Conservation (phyloP, 2,797 vertebrate species). For the Erpetoichthys calabaricus region DNA sequence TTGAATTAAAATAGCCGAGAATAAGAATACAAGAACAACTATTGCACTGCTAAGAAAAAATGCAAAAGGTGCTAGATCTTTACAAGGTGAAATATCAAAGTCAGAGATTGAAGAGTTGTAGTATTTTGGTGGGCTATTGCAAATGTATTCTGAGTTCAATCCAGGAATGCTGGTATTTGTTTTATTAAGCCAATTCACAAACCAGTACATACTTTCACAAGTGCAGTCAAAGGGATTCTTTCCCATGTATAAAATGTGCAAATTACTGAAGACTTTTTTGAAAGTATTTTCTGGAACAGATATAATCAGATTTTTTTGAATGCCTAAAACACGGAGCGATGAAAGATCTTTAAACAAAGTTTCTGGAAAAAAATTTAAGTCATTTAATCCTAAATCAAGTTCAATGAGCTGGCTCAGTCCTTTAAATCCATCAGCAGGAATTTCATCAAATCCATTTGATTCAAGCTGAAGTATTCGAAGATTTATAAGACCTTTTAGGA, state of each 20-base stretch:
- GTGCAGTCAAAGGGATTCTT: conserved; percentile 91
- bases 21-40: conserved; percentile 35
- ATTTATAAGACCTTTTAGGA: conserved; percentile 49
- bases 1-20: conserved; percentile 47
- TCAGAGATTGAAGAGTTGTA: conserved; percentile 49
- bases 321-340: conserved; percentile 48
- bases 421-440: conserved; percentile 55
- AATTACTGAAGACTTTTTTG: conserved; percentile 44
- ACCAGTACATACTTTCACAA: conserved; percentile 89
- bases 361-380: conserved; percentile 58
- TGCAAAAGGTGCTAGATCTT: conserved; percentile 73
- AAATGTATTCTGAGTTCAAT: conserved; percentile 51
- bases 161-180: conserved; percentile 51
- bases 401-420: conserved; percentile 49
- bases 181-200: conserved; percentile 68
- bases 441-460: conserved; percentile 81
- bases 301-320: conserved; percentile 83
- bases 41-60: conserved; percentile 53
- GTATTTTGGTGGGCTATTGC: conserved; percentile 77
- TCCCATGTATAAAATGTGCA: conserved; percentile 59
- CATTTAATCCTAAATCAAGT: conserved; percentile 62
- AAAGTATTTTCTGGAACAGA: conserved; percentile 66
- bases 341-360: conserved; percentile 57
- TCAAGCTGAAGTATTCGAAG: conserved; percentile 60
- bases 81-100: conserved; percentile 73